Base-by-base conservation (phyloP, 2,888 invertebrate species). In the Epinotia ramella region DNA sequence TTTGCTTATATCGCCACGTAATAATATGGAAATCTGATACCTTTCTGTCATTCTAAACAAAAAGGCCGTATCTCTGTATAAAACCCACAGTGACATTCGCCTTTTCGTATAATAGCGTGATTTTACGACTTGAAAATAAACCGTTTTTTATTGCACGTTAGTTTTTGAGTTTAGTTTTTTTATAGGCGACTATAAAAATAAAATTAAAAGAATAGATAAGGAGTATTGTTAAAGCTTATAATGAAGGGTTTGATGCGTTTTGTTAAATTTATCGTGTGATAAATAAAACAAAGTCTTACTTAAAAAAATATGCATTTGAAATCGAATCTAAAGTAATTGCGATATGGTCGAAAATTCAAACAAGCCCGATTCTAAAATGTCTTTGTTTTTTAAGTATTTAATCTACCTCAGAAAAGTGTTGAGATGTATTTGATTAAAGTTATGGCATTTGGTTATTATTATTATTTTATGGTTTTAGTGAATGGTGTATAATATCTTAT, bases 1-100 rank as follows among this genome's bases (percentile, higher is more conserved):
- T 83, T 79, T 76, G 81, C 82, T 83, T 82, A 84, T 83, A 82
- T 83, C 79, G 77, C 80, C 79, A 49, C 81, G 81, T 85, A 84
- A 86, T 84, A 84, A 82, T 86, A 88, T 87, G 86, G 84, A 87
- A 89, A 89, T 88, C 83, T 84, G 84, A 85, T 87, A 84, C 80
- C 83, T 83, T 86, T 66, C 6, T 33, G n/a, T 12, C 6, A 7
- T 18, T 0, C 5, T 40, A 53, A n/a, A 28, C 11, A 0, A 66
- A 53, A 53, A n/a, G 12, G 53, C 9, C 66, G 33, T 66, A 66
- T 18, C n/a, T 56, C 28, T 18, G 5, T 6, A n/a, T 33, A 28
- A n/a, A 6, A n/a, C 12, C 12, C 53, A n/a, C 11, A 12, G n/a
- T 53, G 28, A 13, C 53, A 53, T 33, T 33, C 53, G 28, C 6